Evolutionary conservation across 2,113 vertebrate genomes (phyloP).

Genomic region (Sceloporus undulatus): DNA sequence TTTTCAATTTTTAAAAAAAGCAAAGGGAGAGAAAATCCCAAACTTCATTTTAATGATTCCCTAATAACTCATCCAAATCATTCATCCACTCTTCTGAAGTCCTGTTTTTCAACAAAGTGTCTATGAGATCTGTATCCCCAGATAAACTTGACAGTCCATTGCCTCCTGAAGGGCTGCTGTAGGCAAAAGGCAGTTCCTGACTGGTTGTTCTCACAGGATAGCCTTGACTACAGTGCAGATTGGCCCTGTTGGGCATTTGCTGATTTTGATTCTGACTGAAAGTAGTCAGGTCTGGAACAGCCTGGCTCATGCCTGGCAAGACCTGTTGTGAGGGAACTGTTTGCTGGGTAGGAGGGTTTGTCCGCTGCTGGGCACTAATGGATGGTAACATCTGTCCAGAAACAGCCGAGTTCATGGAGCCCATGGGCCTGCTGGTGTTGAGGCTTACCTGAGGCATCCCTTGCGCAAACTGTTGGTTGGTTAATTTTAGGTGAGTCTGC

Average conservation of each 20-base stretch:
- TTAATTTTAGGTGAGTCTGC: constrained; percentile 89
- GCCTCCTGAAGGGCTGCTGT: constrained; percentile 82
- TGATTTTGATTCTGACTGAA: constrained; percentile 85
- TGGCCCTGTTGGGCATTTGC: constrained; percentile 79
- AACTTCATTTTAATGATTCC: constrained; percentile 82
- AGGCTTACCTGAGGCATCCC: constrained; percentile 81
- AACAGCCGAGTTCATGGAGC: constrained; percentile 80
- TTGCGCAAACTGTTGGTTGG: constrained; percentile 81
- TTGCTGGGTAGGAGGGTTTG: constrained; percentile 80
- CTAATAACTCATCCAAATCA: constrained; percentile 93
- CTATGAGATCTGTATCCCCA: constrained; percentile 92
- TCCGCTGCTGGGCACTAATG: constrained; percentile 80
- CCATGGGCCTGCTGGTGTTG: constrained; percentile 81
- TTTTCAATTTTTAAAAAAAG: constrained; percentile 59
- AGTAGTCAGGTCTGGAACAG: constrained; percentile 86
- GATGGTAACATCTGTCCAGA: constrained; percentile 86
- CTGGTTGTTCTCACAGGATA: constrained; percentile 88
- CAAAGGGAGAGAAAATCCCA: not conserved
- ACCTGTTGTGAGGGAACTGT: constrained; percentile 84
- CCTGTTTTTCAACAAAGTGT: constrained; percentile 94
- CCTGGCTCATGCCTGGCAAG: constrained; percentile 80
- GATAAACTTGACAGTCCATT: constrained; percentile 83
- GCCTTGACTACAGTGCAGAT: constrained; percentile 90
- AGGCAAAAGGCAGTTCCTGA: constrained; percentile 91
- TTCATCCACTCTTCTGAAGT: constrained; percentile 98